Base-by-base conservation (phyloP, 53 echinoderm and acorn worm genomes). In the Glandiceps talaboti region DNA sequence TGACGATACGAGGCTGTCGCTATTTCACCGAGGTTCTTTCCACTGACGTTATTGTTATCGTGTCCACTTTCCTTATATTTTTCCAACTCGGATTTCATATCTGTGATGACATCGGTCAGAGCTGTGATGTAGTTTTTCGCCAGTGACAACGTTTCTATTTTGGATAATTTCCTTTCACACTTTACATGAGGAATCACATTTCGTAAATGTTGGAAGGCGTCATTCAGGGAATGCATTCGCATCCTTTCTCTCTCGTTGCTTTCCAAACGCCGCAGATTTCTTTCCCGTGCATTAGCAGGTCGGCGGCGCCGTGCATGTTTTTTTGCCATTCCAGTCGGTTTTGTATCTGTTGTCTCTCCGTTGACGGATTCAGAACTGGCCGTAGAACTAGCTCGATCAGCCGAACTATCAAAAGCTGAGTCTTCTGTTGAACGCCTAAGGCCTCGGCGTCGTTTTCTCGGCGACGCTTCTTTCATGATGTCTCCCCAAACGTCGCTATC, bases 181-280 rank as follows among this genome's bases (percentile, higher is more conserved):
- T 90, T 90, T 33, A 96, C 96, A 80, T 96, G 96, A 30, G 96
- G 96, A 80, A 97, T 97, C 85, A 88, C 93, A 85, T 97, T 97
- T 33, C 97, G 91, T 82, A 97, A 75, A 83, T 87, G 86, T 77
- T 97, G 97, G 86, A 97, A 97, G 87, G 97, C 97, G 84, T 97
- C 97, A 77, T 97, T 97, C 14, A 97, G 82, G 29, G 97, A 94
- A 85, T 97, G 97, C 97, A 97, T 97, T 77, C 97, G 90, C 93
- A 93, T 93, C 75, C 97, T 88, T 76, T 97, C 97, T 78, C 97
- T 79, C 85, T 97, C 97, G 76, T 97, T 97, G 87, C 97, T 97
- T 76, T 97, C 97, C 73, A 97, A 84, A 1, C 97, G 86, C 12
- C 97, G 87, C 30, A 76, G 78, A 77, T 97, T 97, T 79, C 97